Evolutionary conservation across 2,113 vertebrate genomes (phyloP).

Genomic region (Hystrix brachyura): DNA sequence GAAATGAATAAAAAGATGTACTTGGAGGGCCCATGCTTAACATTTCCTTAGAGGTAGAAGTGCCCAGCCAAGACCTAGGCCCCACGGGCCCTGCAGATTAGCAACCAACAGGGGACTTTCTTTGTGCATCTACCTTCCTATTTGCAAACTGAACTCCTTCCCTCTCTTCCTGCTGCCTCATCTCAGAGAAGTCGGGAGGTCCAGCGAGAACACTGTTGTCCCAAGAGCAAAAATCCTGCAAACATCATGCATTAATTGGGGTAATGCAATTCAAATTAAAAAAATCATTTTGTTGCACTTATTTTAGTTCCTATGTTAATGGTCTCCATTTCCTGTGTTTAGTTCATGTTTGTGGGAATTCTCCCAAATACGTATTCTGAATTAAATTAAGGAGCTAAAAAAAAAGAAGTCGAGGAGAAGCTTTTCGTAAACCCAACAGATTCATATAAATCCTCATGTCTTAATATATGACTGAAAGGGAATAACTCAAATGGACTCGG

Average conservation of each 20-base stretch:
- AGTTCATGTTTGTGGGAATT: conserved; percentile 70
- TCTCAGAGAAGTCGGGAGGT: background rate
- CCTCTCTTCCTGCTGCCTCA: background rate
- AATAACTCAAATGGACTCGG: conserved; percentile 58
- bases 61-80: background rate
- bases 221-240: conserved; percentile 59
- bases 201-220: background rate
- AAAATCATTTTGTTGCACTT: conserved; percentile 58
- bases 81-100: too few relatives aligned
- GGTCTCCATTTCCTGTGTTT: conserved; percentile 65
- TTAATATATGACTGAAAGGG: conserved; percentile 62
- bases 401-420: conserved; percentile 5
- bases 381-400: conserved; percentile 69
- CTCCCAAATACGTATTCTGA: conserved; percentile 69
- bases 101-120: rapidly evolving
- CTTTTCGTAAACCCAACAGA: conserved; percentile 62
- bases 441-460: conserved; percentile 42
- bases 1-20: conserved; percentile 12
- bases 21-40: background rate
- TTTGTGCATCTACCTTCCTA: background rate
- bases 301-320: conserved; percentile 71
- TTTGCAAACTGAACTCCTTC: background rate
- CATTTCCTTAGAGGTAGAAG: background rate
- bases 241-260: conserved; percentile 46
- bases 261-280: conserved; percentile 61